phyloP scores from a whole-genome alignment of 2,888 invertebrate species.

The Amphipoea lucens region DNA sequence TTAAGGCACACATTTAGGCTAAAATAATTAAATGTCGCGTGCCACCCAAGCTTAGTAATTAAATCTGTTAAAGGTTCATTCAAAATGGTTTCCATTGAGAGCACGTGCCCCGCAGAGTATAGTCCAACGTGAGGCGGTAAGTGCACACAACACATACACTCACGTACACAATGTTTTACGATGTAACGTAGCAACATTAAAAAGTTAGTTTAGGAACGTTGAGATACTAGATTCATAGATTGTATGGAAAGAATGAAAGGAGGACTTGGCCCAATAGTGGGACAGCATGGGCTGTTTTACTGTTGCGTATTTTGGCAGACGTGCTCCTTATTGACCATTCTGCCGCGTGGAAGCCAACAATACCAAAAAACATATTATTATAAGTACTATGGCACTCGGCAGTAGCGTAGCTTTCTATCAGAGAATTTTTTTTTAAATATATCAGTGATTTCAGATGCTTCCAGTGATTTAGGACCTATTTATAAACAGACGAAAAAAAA shows the following conservation, averaged over 20 bases:
- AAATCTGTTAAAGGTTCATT: slow-evolving; percentile 64
- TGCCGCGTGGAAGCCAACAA: background rate
- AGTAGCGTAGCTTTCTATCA: background rate
- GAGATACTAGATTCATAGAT: background rate
- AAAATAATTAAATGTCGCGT: slow-evolving; percentile 13
- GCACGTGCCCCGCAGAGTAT: slow-evolving; percentile 51
- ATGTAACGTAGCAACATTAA: background rate
- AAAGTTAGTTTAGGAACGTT: background rate
- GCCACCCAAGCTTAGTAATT: slow-evolving; percentile 53
- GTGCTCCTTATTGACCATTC: background rate
- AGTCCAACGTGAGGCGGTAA: slow-evolving; percentile 45
- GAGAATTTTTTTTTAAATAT: background rate
- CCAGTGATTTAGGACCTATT: background rate
- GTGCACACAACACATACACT: slow-evolving; percentile 54
- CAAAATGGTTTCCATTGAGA: slow-evolving; percentile 59
- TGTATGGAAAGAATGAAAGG: background rate
- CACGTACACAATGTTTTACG: slow-evolving; percentile 34
- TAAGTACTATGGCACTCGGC: background rate
- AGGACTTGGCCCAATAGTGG: background rate
- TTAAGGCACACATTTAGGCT: background rate
- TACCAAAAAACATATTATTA: background rate
- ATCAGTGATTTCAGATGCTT: background rate
- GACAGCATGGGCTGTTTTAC: background rate
- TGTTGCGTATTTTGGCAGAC: background rate
- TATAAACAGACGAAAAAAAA: background rate